phyloP scores from a whole-genome alignment of 2,113 vertebrate genomes.

The Crotalus viridis region DNA sequence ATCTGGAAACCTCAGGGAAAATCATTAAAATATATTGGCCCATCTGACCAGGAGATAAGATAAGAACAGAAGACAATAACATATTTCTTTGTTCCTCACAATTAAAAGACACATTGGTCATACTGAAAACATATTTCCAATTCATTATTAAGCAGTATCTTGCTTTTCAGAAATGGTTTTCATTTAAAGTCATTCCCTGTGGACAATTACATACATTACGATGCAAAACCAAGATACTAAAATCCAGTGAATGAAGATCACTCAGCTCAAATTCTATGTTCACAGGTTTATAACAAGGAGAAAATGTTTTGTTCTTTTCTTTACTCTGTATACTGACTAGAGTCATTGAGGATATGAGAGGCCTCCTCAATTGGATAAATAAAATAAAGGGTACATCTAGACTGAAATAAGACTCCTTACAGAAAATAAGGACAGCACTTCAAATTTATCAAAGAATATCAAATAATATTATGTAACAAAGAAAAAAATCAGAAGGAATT shows the following conservation, averaged over 20 bases:
- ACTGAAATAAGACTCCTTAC: not conserved
- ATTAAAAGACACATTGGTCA: slow-evolving; percentile 9
- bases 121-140: slow-evolving; percentile 8
- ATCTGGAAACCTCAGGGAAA: slow-evolving; percentile 31
- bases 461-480: not conserved
- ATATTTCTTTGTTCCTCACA: not conserved
- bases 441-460: not conserved
- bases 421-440: not conserved
- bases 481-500: not conserved
- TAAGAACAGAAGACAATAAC: not conserved
- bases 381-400: not conserved
- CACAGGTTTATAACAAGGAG: not conserved
- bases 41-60: not conserved
- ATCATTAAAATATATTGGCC: slow-evolving; percentile 10
- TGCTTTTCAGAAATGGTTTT: not conserved
- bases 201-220: not conserved
- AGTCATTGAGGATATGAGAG: not conserved
- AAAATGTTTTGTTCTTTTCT: not conserved
- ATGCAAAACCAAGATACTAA: not conserved
- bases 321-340: not conserved
- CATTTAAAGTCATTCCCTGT: not conserved
- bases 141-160: not conserved
- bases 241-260: not conserved
- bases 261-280: not conserved
- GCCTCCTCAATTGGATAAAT: not conserved